A percentile compares a stretch with the other conserved stretches of the same genome.
phyloP scores from a whole-genome alignment of 2,888 invertebrate species.

The Acronicta alni region DNA sequence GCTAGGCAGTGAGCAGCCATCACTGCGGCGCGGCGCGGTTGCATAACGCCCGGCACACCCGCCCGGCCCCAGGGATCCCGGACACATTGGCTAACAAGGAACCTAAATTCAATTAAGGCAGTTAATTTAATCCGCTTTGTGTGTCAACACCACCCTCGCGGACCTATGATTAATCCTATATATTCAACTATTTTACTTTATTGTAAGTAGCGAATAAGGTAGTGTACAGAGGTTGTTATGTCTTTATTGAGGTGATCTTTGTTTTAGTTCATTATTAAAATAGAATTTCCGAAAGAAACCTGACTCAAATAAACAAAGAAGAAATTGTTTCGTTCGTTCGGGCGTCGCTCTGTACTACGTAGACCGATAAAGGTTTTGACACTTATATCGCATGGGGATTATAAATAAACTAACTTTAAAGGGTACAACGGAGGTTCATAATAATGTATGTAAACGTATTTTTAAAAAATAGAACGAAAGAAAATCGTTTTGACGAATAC shows the following conservation, averaged over 20 bases:
- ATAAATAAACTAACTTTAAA: no score
- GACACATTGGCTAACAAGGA: slow-evolving; percentile 86
- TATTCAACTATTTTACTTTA: slow-evolving; percentile 61
- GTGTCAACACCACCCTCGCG: slow-evolving; percentile 79
- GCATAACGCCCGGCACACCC: slow-evolving; percentile 57
- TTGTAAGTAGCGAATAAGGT: slow-evolving; percentile 5
- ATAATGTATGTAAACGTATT: no score
- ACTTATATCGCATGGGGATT: no score
- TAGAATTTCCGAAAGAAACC: no score
- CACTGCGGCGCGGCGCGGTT: slow-evolving; percentile 44
- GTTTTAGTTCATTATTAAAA: no score
- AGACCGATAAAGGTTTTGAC: no score
- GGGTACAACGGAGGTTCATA: no score
- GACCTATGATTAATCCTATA: slow-evolving; percentile 74
- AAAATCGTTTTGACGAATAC: no score
- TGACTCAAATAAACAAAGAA: no score
- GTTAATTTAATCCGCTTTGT: slow-evolving; percentile 88
- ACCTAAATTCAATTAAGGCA: slow-evolving; percentile 89
- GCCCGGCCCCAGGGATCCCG: slow-evolving; percentile 58
- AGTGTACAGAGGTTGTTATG: slow-evolving; percentile 6
- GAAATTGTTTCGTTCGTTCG: no score
- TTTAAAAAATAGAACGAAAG: no score
- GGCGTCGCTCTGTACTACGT: no score
- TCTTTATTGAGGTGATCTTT: neutral
- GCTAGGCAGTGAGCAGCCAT: slow-evolving; percentile 44